phyloP scores from a whole-genome alignment of 1,140 invertebrate species.

The Stenopsyche tienmushanensis region DNA sequence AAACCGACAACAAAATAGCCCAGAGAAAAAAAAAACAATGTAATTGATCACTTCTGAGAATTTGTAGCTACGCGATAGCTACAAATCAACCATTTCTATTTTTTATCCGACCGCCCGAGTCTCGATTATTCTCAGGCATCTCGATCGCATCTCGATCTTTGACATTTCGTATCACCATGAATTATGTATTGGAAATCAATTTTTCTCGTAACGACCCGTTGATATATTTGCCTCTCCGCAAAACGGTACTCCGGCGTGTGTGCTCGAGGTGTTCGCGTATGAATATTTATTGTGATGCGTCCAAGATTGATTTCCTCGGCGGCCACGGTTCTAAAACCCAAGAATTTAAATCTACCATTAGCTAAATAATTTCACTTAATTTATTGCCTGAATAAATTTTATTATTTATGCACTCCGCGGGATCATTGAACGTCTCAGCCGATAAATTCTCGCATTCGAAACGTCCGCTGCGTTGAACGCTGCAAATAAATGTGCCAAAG shows the following conservation, averaged over 20 bases:
- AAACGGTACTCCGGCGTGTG: conserved; percentile 9
- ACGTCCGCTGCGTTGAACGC: no score
- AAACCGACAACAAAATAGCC: conserved; percentile 14
- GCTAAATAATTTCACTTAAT: not conserved
- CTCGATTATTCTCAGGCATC: not conserved
- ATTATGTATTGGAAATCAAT: conserved; percentile 24
- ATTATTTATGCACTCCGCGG: no score
- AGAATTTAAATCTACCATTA: not conserved
- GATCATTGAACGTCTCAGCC: no score
- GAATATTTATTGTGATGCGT: conserved; percentile 1
- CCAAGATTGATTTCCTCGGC: conserved; percentile 2
- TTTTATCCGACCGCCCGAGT: conserved; percentile 5
- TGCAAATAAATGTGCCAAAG: no score
- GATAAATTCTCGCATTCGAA: no score
- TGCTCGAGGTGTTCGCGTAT: not conserved
- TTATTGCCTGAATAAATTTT: not conserved
- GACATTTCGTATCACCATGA: conserved; percentile 11
- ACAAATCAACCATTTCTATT: conserved; percentile 16
- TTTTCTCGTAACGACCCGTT: conserved; percentile 14
- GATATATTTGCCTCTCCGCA: conserved; percentile 10
- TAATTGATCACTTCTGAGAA: conserved; percentile 25
- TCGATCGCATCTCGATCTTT: conserved; percentile 7
- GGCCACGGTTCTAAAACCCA: not conserved
- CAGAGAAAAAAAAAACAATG: conserved; percentile 16
- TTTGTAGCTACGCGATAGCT: conserved; percentile 18